Evolutionary conservation across 2,113 vertebrate genomes (phyloP).

Genomic region (Syngnathus typhle): DNA sequence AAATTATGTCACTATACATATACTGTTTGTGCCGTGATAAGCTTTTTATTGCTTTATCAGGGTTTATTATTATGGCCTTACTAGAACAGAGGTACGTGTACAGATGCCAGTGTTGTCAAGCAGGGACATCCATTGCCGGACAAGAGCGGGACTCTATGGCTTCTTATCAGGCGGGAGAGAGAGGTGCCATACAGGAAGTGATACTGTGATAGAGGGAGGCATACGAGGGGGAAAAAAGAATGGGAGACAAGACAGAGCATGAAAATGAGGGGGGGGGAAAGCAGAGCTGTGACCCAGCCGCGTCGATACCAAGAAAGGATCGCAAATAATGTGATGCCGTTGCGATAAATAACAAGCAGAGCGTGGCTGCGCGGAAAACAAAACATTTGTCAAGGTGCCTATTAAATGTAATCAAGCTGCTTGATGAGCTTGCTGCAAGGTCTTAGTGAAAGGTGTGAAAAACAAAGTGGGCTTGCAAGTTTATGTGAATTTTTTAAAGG

Average conservation of each 20-base stretch:
- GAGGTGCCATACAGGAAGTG: constrained; percentile 52
- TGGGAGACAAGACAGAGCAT: constrained; percentile 19
- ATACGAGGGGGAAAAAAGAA: constrained; percentile 1
- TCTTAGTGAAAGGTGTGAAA: not conserved
- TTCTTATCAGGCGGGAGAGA: constrained; percentile 42
- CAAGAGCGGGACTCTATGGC: constrained; percentile 41
- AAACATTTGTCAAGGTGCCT: not conserved
- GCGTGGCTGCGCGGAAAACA: not conserved
- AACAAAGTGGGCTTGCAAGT: not conserved
- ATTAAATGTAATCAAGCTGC: not conserved
- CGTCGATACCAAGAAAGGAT: constrained; percentile 16
- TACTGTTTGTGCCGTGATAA: not conserved
- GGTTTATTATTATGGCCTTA: constrained; percentile 35
- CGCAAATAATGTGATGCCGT: constrained; percentile 3
- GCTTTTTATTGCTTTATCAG: constrained; percentile 33
- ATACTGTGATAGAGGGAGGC: constrained; percentile 31
- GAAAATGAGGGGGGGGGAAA: constrained; percentile 1
- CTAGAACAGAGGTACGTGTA: constrained; percentile 24
- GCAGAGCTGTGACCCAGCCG: constrained; percentile 6
- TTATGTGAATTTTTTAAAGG: not conserved
- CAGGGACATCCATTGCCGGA: constrained; percentile 45
- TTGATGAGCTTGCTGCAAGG: not conserved
- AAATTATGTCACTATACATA: too few relatives aligned
- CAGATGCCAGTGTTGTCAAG: constrained; percentile 43
- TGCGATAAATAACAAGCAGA: not conserved